These are phyloP conservation scores for Ectemnius lituratus DNA, from an alignment of 2,888 invertebrate genomes.

Conservation along the genomic window DNA sequence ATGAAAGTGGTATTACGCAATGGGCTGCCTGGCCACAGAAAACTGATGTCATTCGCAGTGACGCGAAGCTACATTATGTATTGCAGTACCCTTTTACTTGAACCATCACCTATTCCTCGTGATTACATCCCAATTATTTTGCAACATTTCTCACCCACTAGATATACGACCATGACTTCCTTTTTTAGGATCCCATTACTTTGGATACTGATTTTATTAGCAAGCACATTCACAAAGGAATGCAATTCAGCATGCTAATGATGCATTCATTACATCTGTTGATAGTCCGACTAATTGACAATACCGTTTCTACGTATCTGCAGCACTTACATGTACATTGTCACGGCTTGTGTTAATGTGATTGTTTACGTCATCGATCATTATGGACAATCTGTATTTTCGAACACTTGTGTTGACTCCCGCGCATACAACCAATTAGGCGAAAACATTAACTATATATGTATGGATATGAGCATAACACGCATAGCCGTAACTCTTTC, in stretches of 20 bases:
- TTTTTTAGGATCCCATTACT: no score
- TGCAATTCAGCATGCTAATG: no score
- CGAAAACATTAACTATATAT: slow-evolving; percentile 35
- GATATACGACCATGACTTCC: no score
- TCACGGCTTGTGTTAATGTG: no score
- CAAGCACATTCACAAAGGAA: no score
- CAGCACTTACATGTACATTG: no score
- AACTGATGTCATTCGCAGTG: slow-evolving; percentile 52
- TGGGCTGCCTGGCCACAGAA: slow-evolving; percentile 17
- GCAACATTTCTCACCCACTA: no score
- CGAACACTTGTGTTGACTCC: slow-evolving; percentile 24
- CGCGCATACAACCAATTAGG: not conserved
- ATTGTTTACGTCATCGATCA: slow-evolving; percentile 30
- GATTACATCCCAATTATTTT: no score
- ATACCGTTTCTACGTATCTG: no score
- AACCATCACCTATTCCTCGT: not conserved
- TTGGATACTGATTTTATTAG: no score
- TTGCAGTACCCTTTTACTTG: slow-evolving; percentile 4
- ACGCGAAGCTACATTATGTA: slow-evolving; percentile 16
- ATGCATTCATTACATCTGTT: no score
- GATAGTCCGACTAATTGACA: no score
- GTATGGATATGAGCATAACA: not conserved
- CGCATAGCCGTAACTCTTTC: not conserved
- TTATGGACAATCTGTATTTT: slow-evolving; percentile 44
- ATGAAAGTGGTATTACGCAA: slow-evolving; percentile 62